These are phyloP conservation scores for Fringilla coelebs DNA, from an alignment of 2,797 vertebrate species.

Conservation along the genomic window DNA sequence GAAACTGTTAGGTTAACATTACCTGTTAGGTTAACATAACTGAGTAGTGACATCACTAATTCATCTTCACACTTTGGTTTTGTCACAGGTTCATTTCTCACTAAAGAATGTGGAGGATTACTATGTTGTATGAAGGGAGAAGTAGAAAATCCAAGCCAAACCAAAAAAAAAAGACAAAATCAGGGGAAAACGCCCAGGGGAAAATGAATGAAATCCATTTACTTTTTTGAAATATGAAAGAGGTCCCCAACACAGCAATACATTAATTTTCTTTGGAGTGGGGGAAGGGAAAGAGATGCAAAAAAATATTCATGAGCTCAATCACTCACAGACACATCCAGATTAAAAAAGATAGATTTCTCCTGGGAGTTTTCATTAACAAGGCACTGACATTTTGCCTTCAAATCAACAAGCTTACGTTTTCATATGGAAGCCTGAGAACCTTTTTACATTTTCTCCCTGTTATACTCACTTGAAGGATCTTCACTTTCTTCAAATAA, in stretches of 20 bases:
- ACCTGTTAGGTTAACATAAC: not conserved
- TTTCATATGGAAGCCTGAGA: not conserved
- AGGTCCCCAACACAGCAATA: not conserved
- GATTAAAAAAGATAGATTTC: not conserved
- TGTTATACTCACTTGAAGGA: not conserved
- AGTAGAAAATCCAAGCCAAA: not conserved
- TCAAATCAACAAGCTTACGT: not conserved
- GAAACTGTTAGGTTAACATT: not conserved
- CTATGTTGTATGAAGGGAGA: not conserved
- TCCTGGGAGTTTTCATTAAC: not conserved
- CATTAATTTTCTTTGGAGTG: not conserved
- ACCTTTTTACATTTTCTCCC: not conserved
- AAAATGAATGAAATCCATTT: not conserved
- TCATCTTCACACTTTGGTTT: not conserved
- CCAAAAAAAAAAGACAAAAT: not conserved
- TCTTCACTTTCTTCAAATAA: not conserved
- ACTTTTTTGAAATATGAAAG: not conserved
- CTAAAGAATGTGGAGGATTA: not conserved
- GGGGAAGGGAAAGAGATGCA: not conserved
- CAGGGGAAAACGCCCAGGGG: not conserved
- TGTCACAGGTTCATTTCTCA: not conserved
- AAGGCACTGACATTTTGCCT: not conserved
- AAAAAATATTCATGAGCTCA: not conserved
- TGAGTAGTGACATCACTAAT: not conserved
- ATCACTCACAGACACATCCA: not conserved